Evolutionary conservation across 2,113 vertebrate genomes (phyloP).

Genomic region (Morone saxatilis): DNA sequence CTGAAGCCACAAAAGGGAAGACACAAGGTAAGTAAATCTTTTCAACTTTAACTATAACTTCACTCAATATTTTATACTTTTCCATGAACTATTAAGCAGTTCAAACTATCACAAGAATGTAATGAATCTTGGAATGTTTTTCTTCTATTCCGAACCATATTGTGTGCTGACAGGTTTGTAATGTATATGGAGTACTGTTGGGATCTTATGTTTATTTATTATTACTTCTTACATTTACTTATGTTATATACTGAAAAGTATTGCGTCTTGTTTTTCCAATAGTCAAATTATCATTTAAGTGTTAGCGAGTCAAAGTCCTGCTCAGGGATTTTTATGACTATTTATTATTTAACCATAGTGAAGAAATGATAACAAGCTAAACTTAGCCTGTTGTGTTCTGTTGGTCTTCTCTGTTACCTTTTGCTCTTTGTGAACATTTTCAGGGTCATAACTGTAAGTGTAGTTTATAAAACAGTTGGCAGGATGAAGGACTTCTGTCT

Average conservation of each 20-base stretch:
- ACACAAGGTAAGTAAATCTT: conserved; percentile 54
- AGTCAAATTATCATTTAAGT: conserved; percentile 1
- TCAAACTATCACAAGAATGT: background rate
- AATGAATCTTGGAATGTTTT: background rate
- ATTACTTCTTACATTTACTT: background rate
- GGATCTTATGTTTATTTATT: background rate
- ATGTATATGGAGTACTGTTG: background rate
- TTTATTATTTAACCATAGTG: conserved; percentile 2
- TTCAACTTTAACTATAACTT: background rate
- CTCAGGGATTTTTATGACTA: conserved; percentile 57
- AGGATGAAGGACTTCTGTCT: background rate
- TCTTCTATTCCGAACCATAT: background rate
- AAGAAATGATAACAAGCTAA: conserved; percentile 17
- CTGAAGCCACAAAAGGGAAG: background rate
- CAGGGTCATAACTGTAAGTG: background rate
- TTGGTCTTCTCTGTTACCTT: background rate
- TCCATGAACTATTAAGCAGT: background rate
- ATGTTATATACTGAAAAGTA: background rate
- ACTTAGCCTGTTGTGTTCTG: background rate
- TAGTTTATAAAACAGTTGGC: background rate
- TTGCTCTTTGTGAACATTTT: background rate
- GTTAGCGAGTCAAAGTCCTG: conserved; percentile 66
- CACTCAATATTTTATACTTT: background rate
- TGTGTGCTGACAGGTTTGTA: background rate
- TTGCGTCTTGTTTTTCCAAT: background rate